Base-by-base conservation (phyloP, 1,140 invertebrate genomes). In the Tetramorium parvispinum region DNA sequence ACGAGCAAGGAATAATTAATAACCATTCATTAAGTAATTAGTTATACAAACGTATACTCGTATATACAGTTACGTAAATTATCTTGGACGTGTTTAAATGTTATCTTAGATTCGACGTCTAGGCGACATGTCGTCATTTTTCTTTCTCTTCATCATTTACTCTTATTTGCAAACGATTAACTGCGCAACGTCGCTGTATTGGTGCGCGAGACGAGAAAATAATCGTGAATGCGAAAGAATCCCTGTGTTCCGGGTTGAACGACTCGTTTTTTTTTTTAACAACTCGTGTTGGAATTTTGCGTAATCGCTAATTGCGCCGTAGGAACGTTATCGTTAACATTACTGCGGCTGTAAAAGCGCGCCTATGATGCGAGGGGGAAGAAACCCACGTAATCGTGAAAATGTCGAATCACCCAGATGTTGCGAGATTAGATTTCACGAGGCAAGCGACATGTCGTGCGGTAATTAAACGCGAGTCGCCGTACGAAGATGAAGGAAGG, bases 351-450 rank as follows among this genome's bases (percentile, higher is more conserved):
- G n/a, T 40, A 27, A 11, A 37, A 27, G 13, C 46, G 10, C 46
- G 46, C 11, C 3, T 11, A 46, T 46, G 11, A 10, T 10, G 2
- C 46, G 11, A 3, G 46, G 6, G 1, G n/a, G 5, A 6, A 32
- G 27, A 55, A 13, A 16, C 0, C 16, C 10, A 10, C 49, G 49
- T 16, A 18, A 51, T 2, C 6, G 5, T 11, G 27, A 27, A 27
- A 27, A 27, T 8, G 21, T 21, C 70, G 16, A 75, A 21, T 75
- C 18, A 57, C 5, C 21, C 18, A 49, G 16, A 40, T 65, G 16
- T 79, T 51, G 18, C 78, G 78, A 82, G 16, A 71, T 82, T 57
- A 82, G 18, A 71, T 59, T 43, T 82, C 37, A 11, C 79, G 43
- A 82, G 11, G 24, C 57, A 55, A 21, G 51, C 16, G 4, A 70